Evolutionary conservation across 2,113 vertebrate species (phyloP), one percentile per base, ranked within the genome.

Genomic region (Marcusenius ussheri): DNA sequence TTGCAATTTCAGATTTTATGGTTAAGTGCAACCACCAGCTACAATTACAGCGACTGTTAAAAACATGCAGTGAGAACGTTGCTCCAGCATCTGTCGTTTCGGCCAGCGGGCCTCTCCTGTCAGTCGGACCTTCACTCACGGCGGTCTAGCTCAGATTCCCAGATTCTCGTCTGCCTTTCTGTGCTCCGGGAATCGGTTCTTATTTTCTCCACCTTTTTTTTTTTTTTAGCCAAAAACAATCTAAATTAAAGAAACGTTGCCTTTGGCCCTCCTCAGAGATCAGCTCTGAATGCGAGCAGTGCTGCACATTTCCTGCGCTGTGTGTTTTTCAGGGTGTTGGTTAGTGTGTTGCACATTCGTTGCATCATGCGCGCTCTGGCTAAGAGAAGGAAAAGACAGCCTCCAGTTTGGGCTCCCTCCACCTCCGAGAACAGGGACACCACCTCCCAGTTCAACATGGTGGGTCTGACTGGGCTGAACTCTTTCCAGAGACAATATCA

Each of bases 311-410:
- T 83, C 35, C 83, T 84, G 45, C 15, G 5, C 10, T 15, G 51
- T 56, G 49, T 51, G n/a, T 39, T 89, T 83, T 24, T 89, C 19
- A 74, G 88, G 70, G 31, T 89, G 77, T 89, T 45, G 88, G 74
- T 89, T 83, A 39, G 46, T 83, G 66, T 89, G 88, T 89, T 89
- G 88, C 88, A 89, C 47, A 42, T 50, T 19, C 88, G 21, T 89
- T 89, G 88, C 88, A 89, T 89, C 88, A 89, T 89, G 46, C 49
- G 5, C 50, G 35, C 50, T 87, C 49, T 45, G 49, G 66, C 24
- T 56, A 56, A 21, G 88, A 11, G 17, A 47, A 35, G 88, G 74
- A 27, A 89, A 51, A 83, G 31, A 19, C n/a, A 35, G 88, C n/a
- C 86, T 87, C n/a, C 21, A 89, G 88, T 45, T 50, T 77, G 70